Percentiles rank a stretch among this genome's conserved stretches.
phyloP scores from a whole-genome alignment of 2,113 vertebrate species.

The Forbesichthys agassizii region DNA sequence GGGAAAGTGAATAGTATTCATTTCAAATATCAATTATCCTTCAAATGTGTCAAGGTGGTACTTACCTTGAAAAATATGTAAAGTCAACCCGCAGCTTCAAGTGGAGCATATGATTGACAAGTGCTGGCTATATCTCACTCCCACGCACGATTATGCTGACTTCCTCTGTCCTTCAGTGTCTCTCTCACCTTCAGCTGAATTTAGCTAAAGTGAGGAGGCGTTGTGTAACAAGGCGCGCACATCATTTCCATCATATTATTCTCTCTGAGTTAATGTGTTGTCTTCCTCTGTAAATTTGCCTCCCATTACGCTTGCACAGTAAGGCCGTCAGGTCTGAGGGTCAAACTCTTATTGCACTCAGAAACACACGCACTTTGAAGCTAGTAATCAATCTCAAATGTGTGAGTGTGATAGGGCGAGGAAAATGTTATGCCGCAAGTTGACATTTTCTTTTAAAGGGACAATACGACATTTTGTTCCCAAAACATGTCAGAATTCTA shows the following conservation, averaged over 20 bases:
- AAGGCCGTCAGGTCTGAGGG: conserved; percentile 30
- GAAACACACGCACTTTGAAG: conserved; percentile 13
- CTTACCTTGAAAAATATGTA: conserved; percentile 44
- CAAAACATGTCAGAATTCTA: conserved; percentile 11
- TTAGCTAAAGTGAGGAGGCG: conserved; percentile 69
- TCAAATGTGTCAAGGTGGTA: conserved; percentile 37
- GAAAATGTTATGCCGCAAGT: neutral
- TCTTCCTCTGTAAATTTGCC: conserved; percentile 42
- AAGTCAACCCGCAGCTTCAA: conserved; percentile 59
- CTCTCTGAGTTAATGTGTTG: conserved; percentile 54
- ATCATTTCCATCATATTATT: conserved; percentile 54
- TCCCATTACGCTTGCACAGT: conserved; percentile 51
- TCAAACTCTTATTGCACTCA: conserved; percentile 41
- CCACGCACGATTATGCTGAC: conserved; percentile 60
- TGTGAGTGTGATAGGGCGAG: neutral
- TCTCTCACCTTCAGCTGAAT: conserved; percentile 69
- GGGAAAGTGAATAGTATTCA: neutral
- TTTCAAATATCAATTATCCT: conserved; percentile 37
- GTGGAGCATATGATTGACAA: conserved; percentile 68
- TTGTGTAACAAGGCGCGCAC: conserved; percentile 32
- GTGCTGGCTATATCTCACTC: conserved; percentile 60
- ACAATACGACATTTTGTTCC: conserved; percentile 16
- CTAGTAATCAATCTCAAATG: conserved; percentile 14
- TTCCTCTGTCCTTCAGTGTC: conserved; percentile 61
- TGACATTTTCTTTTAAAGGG: conserved; percentile 33